These are phyloP conservation scores for Gnatocerus cornutus DNA, from an alignment of 2,888 invertebrate species.

Conservation along the genomic window DNA sequence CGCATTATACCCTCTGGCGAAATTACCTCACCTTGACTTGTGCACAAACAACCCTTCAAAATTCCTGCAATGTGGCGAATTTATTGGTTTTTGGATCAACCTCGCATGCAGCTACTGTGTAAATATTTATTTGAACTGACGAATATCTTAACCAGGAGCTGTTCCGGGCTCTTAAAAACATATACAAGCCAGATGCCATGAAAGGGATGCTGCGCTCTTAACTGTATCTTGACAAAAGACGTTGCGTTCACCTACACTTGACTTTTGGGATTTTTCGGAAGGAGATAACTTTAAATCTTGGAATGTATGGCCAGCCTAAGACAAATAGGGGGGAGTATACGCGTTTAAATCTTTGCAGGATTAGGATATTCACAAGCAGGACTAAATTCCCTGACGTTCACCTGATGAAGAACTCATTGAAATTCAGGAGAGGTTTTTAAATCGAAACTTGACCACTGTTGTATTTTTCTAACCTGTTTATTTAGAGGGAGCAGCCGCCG, in stretches of 20 bases:
- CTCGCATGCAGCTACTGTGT: constrained; percentile 27
- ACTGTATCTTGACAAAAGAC: constrained; percentile 43
- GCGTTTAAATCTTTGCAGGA: constrained; percentile 20
- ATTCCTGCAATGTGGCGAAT: constrained; percentile 4
- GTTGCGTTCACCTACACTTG: constrained; percentile 42
- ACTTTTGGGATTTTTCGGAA: constrained; percentile 31
- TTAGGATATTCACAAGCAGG: constrained; percentile 14
- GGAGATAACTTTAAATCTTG: constrained; percentile 35
- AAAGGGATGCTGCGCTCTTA: constrained; percentile 35
- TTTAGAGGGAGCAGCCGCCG: background rate
- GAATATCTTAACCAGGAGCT: constrained; percentile 39
- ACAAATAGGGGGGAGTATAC: constrained; percentile 28
- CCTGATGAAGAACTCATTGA: constrained; percentile 3
- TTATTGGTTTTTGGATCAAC: constrained; percentile 26
- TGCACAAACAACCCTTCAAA: constrained; percentile 8
- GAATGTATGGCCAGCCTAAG: constrained; percentile 30
- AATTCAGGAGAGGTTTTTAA: no score
- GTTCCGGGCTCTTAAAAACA: constrained; percentile 43
- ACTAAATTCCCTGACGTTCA: background rate
- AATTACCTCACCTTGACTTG: constrained; percentile 22
- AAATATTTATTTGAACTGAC: constrained; percentile 44
- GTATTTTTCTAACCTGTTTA: background rate
- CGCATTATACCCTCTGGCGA: constrained; percentile 29
- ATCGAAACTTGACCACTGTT: no score
- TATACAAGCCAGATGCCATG: constrained; percentile 47